Evolutionary conservation across 1,140 invertebrate species (phyloP).

Genomic region (Orius insidiosus): DNA sequence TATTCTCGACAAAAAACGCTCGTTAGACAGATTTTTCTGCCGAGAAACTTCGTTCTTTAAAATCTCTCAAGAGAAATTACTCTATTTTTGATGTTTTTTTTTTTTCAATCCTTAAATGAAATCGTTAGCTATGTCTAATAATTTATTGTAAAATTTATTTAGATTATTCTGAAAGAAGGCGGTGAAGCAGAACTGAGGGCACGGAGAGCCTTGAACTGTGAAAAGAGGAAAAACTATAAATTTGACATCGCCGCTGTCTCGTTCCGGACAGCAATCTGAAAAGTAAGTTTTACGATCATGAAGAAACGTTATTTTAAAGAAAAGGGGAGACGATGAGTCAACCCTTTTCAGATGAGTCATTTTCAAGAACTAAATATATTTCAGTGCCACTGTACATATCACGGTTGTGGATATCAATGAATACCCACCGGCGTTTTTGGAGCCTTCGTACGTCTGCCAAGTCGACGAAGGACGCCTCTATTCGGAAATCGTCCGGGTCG

Average conservation of each 20-base stretch:
- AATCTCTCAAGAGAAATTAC: too few species aligned
- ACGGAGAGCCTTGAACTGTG: conserved; percentile 70
- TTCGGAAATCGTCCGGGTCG: conserved; percentile 74
- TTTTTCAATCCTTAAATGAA: too few species aligned
- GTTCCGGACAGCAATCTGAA: conserved; percentile 57
- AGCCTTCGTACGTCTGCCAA: conserved; percentile 73
- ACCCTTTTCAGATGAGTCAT: too few species aligned
- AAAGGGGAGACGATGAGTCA: too few species aligned
- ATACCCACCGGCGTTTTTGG: conserved; percentile 72
- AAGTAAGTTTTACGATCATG: too few species aligned
- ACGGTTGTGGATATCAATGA: conserved; percentile 93
- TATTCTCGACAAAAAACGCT: too few species aligned
- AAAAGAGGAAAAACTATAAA: conserved; percentile 85
- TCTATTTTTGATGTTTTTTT: too few species aligned
- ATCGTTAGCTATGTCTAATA: too few species aligned
- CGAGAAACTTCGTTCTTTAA: too few species aligned
- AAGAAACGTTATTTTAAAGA: too few species aligned
- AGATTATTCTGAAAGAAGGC: conserved; percentile 36
- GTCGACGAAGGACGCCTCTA: conserved; percentile 84
- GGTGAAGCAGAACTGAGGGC: conserved; percentile 48
- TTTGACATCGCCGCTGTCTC: conserved; percentile 87
- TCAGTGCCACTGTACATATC: conserved; percentile 80
- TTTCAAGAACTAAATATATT: conserved; percentile 19
- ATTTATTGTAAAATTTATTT: conserved; percentile 19
- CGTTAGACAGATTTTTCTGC: too few species aligned